Base-by-base conservation (phyloP, 2,113 vertebrate species). In the Proteles cristata region DNA sequence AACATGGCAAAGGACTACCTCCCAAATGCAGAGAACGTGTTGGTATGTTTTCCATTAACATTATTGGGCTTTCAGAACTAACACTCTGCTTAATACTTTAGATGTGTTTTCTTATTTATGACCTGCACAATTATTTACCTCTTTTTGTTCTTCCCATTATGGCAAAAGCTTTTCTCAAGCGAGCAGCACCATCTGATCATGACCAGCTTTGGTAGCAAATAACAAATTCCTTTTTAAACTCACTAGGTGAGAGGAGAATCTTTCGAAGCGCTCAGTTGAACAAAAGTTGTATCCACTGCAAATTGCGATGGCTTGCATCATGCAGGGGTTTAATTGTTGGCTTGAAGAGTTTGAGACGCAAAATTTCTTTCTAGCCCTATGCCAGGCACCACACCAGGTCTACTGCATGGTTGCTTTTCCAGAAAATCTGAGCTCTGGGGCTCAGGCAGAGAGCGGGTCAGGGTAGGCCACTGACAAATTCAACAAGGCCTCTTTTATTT, bases 21-120 rank as follows among this genome's bases (percentile, higher is more conserved):
- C 21, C 1, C 7, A 48, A 35, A 55, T 0, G 31, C 5, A 19
- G 28, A 7, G 10, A 19, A 15, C 2, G 1, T 35, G 9, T 5
- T 48, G 8, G 1, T 23, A 14, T 33, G 23, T 25, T 93, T 66
- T 25, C 31, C 10, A 1, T 55, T 58, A 71, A 48, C 14, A 16
- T 43, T 45, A 74, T 2, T 79, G 17, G 11, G 1, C n/a, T 69
- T 6, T 11, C 2, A 9, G 16, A 5, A 1, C 16, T 93, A n/a
- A 48, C 3, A 55, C 2, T 16, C 19, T 26, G 33, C 25, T 11
- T 39, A 53, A 23, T 21, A n/a, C 7, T 35, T 53, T 48, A 33
- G 12, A 21, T 73, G 15, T 1, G 1, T 63, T 82, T 94, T 50
- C 10, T 53, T 43, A 84, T 69, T 90, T 55, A 14, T 58, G 23